A percentile compares a stretch with the other conserved stretches of the same genome.
Conservation (phyloP, 2,797 vertebrate species). For the Holocentrus rufus region DNA sequence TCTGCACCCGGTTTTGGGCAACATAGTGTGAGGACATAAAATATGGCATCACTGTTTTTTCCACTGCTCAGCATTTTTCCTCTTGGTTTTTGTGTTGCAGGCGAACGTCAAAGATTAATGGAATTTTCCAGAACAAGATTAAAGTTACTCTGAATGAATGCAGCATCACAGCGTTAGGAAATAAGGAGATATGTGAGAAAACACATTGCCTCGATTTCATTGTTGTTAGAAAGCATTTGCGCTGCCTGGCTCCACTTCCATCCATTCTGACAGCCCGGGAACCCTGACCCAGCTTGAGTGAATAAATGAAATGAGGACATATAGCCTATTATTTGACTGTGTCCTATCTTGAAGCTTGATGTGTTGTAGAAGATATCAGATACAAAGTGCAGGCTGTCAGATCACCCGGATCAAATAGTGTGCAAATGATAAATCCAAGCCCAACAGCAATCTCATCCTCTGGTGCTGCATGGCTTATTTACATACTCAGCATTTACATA, state of each 20-base stretch:
- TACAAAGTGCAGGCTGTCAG: conserved; percentile 54
- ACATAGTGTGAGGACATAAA: conserved; percentile 71
- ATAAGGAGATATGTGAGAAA: conserved; percentile 72
- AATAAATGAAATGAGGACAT: conserved; percentile 64
- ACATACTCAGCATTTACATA: conserved; percentile 80
- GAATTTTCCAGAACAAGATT: conserved; percentile 77
- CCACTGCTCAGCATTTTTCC: conserved; percentile 73
- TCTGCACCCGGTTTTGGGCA: conserved; percentile 55
- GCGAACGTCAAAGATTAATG: conserved; percentile 75
- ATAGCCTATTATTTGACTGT: conserved; percentile 54
- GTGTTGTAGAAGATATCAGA: conserved; percentile 66
- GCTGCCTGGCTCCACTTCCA: conserved; percentile 61
- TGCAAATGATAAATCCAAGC: conserved; percentile 68
- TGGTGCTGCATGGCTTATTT: conserved; percentile 69
- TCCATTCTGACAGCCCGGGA: conserved; percentile 65
- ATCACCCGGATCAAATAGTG: conserved; percentile 73
- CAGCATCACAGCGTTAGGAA: conserved; percentile 68
- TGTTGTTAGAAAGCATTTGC: conserved; percentile 75
- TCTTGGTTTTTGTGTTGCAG: conserved; percentile 68
- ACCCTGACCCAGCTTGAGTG: conserved; percentile 55
- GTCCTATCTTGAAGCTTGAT: conserved; percentile 58
- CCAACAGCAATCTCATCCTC: conserved; percentile 61
- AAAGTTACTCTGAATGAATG: conserved; percentile 71
- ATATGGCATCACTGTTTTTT: conserved; percentile 69
- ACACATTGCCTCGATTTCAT: conserved; percentile 73